Base-by-base conservation (phyloP, 2,888 invertebrate genomes). In the Andrena dorsata region DNA sequence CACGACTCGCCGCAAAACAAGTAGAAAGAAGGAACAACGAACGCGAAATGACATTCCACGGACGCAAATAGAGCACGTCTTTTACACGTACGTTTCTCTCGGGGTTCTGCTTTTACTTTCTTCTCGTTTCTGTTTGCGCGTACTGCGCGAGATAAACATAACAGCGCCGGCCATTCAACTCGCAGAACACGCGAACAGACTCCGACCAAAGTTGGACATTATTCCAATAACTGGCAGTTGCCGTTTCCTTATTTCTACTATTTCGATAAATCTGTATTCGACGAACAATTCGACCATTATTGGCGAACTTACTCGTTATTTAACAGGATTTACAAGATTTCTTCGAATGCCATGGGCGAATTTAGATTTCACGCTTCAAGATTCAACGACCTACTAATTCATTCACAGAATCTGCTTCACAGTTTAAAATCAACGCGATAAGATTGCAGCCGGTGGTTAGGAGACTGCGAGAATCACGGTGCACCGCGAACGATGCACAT, bases 141-240 rank as follows among this genome's bases (percentile, higher is more conserved):
- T 73, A 77, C 81, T 81, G 69, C 71, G 28, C 75, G 66, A 80
- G 83, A 83, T 88, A 88, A 87, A 86, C 86, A 87, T 83, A 83
- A 83, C 85, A 86, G 71, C 68, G 26, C n/a, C 82, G 90, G 89
- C 84, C 90, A 83, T 90, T 90, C 90, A 90, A 90, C 90, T 85
- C 86, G 79, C 68, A 47, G 63, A 47, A 63, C 76, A 78, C 65
- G 68, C 60, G 51, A 60, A 35, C 41, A 26, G 51, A 41, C 65
- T 60, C 72, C 49, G 56, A 49, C 61, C 58, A 61, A 28, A 63
- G 56, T 68, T 60, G 58, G 47, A 63, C 47, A 76, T 49, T 68
- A 23, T 23, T 68, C 47, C 20, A 30, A 32, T 56, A 26, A 16
- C 47, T 61, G 26, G 32, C 16, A 26, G 56, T 41, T 26, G 5